Conservation (phyloP, 2,888 invertebrate genomes). For the Himalopsyche anomala region DNA sequence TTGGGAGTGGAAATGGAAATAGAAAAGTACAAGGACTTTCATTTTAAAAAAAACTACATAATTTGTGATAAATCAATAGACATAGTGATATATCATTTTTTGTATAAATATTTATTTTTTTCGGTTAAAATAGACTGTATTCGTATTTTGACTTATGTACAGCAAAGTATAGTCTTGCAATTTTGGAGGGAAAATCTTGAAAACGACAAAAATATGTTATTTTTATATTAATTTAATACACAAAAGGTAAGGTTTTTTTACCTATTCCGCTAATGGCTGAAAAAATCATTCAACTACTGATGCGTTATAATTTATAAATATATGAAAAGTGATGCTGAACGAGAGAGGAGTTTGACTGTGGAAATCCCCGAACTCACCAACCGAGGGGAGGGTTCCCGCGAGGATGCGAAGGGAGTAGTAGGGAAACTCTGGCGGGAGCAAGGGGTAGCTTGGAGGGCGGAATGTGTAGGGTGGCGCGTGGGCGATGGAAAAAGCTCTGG, state of each 20-base stretch:
- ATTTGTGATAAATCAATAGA: no score
- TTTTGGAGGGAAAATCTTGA: no score
- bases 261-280: not conserved
- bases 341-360: constrained; percentile 5
- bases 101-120: no score
- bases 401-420: constrained; percentile 44
- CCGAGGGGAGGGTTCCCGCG: not conserved
- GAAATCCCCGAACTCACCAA: not conserved
- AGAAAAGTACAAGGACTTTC: no score
- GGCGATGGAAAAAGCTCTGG: constrained; percentile 21
- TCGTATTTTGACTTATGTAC: no score
- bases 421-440: not conserved
- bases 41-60: no score
- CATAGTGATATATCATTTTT: no score
- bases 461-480: constrained; percentile 61
- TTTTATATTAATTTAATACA: no score
- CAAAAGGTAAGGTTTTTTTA: not conserved
- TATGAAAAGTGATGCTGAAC: constrained; percentile 6
- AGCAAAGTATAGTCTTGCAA: no score
- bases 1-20: no score
- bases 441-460: constrained; percentile 56
- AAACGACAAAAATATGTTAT: no score
- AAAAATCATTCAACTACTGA: not conserved
- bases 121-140: no score
- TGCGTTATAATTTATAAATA: constrained; percentile 20